phyloP scores from a whole-genome alignment of 2,797 vertebrate genomes.

The Scleropages formosus region DNA sequence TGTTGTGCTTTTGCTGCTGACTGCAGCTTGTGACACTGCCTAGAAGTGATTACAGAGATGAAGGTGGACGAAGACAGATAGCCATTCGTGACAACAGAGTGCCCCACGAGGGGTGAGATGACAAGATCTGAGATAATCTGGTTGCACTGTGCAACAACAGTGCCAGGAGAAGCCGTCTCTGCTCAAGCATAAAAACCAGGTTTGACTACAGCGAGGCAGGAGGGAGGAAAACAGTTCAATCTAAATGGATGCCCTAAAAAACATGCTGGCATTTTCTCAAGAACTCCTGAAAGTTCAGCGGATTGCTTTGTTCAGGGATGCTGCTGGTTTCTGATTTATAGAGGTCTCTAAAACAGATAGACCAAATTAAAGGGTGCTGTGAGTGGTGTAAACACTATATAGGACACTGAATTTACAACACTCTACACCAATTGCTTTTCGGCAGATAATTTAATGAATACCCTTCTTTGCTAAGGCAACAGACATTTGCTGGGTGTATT shows the following conservation, averaged over 20 bases:
- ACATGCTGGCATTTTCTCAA: not conserved
- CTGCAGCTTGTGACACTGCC: not conserved
- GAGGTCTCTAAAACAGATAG: not conserved
- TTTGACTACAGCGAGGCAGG: not conserved
- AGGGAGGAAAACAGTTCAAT: not conserved
- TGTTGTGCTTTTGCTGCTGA: not conserved
- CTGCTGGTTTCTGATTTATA: no score
- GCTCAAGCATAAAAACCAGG: conserved; percentile 2
- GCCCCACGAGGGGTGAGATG: not conserved
- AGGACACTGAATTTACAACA: not conserved
- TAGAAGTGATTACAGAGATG: not conserved
- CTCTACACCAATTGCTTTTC: no score
- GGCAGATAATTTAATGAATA: not conserved
- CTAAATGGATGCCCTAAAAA: not conserved
- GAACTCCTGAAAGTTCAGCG: not conserved
- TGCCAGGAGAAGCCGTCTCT: not conserved
- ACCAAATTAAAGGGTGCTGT: not conserved
- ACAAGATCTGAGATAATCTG: not conserved
- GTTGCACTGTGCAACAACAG: not conserved
- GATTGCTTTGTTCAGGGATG: no score
- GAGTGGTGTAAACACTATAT: not conserved
- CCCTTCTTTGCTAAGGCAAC: not conserved
- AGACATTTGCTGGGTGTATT: not conserved
- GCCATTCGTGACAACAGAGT: no score
- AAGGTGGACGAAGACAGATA: not conserved